A percentile compares a stretch with the other conserved stretches of the same genome.
Conservation (phyloP, 2,888 invertebrate genomes). For the Strigamia maritima region DNA sequence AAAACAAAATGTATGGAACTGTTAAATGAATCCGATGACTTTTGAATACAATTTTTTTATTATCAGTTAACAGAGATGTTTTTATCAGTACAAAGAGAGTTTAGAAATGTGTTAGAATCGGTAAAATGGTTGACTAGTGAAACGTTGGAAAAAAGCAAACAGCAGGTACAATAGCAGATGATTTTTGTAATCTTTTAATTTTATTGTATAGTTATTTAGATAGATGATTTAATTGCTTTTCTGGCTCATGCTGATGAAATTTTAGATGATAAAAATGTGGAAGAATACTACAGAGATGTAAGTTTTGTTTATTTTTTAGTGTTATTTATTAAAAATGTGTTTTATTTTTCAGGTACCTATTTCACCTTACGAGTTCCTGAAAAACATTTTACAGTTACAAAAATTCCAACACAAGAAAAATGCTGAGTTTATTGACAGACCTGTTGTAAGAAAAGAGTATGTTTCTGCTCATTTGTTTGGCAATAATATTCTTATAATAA, state of each 20-base stretch:
- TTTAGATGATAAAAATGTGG: background rate
- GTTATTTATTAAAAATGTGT: background rate
- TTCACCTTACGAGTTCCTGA: background rate
- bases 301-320: background rate
- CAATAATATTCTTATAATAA: background rate
- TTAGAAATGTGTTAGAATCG: background rate
- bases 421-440: background rate
- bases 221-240: background rate
- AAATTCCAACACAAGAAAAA: background rate
- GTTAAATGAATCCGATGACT: no score
- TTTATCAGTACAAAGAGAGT: background rate
- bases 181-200: background rate
- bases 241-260: background rate
- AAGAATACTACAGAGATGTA: conserved; percentile 1
- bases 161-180: background rate
- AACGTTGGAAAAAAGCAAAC: background rate
- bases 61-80: background rate
- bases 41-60: background rate
- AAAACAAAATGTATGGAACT: background rate
- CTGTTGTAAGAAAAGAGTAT: background rate
- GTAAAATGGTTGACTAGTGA: background rate
- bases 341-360: background rate
- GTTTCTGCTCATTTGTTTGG: background rate
- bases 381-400: background rate
- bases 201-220: background rate